Conservation (phyloP, 2,113 vertebrate species). For the Lates calcarifer region DNA sequence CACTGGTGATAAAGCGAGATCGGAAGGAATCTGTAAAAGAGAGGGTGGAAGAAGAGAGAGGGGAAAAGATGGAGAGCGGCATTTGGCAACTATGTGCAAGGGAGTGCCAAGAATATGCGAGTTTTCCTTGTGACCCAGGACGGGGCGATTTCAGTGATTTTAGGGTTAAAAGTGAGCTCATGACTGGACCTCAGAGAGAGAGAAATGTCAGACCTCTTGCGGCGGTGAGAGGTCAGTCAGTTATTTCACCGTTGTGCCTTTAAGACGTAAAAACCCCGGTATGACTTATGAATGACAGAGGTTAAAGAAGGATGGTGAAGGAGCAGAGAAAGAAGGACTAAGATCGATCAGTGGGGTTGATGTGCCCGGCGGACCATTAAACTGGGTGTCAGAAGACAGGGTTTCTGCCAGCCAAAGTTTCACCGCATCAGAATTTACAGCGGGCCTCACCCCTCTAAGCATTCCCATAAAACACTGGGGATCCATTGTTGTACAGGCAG, state of each 20-base stretch:
- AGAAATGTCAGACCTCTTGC: constrained; percentile 37
- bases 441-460: constrained; percentile 19
- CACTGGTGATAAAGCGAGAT: neutral
- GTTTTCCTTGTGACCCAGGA: neutral
- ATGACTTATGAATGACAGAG: constrained; percentile 69
- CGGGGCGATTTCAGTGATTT: constrained; percentile 13
- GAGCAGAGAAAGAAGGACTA: constrained; percentile 59
- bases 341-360: constrained; percentile 63
- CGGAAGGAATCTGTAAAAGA: constrained; percentile 44
- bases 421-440: constrained; percentile 54
- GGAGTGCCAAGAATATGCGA: constrained; percentile 5
- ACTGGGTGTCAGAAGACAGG: constrained; percentile 68
- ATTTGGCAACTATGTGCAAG: constrained; percentile 4
- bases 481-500: constrained; percentile 32
- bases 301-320: constrained; percentile 71
- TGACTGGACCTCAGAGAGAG: constrained; percentile 20
- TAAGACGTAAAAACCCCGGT: constrained; percentile 67
- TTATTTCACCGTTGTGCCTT: constrained; percentile 50
- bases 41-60: constrained; percentile 13
- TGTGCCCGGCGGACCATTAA: constrained; percentile 68
- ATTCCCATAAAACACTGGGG: constrained; percentile 57
- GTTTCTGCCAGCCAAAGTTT: constrained; percentile 59
- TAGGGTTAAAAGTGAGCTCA: constrained; percentile 22
- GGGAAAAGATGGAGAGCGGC: constrained; percentile 29
- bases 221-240: constrained; percentile 46